Evolutionary conservation across 1,140 invertebrate species (phyloP).

Genomic region (Dinothrombium tinctorium): DNA sequence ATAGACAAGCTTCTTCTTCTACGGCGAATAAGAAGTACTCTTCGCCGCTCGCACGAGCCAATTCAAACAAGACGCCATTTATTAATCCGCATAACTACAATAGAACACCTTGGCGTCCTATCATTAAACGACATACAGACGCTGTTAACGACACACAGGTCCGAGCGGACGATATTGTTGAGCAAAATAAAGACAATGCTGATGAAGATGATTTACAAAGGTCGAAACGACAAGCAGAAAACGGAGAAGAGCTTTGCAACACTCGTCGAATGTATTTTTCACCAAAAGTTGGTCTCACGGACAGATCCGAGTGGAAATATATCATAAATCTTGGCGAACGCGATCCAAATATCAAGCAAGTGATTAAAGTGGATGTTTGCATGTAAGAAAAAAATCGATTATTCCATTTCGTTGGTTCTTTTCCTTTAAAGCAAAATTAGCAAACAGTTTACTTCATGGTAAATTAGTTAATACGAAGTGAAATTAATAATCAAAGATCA

Average conservation of each 20-base stretch:
- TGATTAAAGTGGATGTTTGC: slow-evolving; percentile 57
- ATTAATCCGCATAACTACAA: background rate
- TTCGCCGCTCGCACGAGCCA: background rate
- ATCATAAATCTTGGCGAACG: slow-evolving; percentile 47
- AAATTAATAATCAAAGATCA: too few relatives aligned
- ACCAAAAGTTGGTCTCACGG: slow-evolving; percentile 58
- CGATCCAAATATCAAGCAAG: slow-evolving; percentile 41
- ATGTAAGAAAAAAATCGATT: slow-evolving; percentile 45
- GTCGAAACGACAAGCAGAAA: slow-evolving; percentile 6
- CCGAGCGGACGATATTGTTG: too few relatives aligned
- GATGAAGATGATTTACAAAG: background rate
- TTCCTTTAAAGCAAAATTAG: too few relatives aligned
- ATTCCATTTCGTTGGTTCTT: too few relatives aligned
- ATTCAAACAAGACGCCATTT: background rate
- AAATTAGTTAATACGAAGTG: too few relatives aligned
- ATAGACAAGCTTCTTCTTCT: too few relatives aligned
- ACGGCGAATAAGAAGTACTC: background rate
- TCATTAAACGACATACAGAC: background rate
- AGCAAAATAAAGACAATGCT: background rate
- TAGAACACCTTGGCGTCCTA: background rate
- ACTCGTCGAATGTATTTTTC: slow-evolving; percentile 42
- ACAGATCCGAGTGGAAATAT: slow-evolving; percentile 62
- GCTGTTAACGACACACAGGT: background rate
- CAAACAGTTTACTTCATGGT: too few relatives aligned
- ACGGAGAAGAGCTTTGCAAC: slow-evolving; percentile 27